phyloP scores from a whole-genome alignment of 2,797 vertebrate species.

The Ambastaia sidthimunki region DNA sequence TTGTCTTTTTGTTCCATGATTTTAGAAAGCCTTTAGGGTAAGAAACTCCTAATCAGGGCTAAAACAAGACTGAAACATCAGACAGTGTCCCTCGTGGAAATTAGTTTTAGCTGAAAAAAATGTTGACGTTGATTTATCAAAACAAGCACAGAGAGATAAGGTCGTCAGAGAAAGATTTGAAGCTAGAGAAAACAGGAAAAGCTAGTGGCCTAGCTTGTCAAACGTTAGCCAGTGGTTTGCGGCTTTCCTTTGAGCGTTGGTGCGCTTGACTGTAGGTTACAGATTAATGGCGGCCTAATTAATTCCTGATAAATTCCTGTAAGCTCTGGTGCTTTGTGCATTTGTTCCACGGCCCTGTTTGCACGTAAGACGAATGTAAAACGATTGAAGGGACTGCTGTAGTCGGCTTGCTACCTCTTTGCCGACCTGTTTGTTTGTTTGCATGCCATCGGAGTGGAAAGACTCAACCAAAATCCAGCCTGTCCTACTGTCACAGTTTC shows the following conservation, averaged over 20 bases:
- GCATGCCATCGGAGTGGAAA: conserved; percentile 29
- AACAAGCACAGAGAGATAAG: conserved; percentile 26
- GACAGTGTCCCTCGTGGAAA: background rate
- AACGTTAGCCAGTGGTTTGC: conserved; percentile 21
- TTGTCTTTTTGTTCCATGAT: conserved; percentile 6
- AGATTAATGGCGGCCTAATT: conserved; percentile 59
- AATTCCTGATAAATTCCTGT: conserved; percentile 57
- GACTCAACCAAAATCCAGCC: conserved; percentile 31
- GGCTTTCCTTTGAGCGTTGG: conserved; percentile 28
- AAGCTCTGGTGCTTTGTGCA: conserved; percentile 16
- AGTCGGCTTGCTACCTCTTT: conserved; percentile 25
- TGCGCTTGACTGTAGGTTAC: conserved; percentile 54
- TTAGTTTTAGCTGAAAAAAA: background rate
- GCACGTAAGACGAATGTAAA: conserved; percentile 14
- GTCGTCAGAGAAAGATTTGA: background rate
- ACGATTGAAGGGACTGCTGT: conserved; percentile 5
- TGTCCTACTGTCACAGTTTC: conserved; percentile 14
- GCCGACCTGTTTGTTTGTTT: conserved; percentile 35
- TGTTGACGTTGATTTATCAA: conserved; percentile 9
- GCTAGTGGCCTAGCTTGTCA: conserved; percentile 28
- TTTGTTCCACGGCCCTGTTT: conserved; percentile 28
- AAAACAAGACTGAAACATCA: conserved; percentile 9
- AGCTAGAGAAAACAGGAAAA: conserved; percentile 30
- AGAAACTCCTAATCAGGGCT: background rate
- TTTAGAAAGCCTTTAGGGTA: background rate